A percentile compares a stretch with the other conserved stretches of the same genome.
phyloP scores from a whole-genome alignment of 2,113 vertebrate genomes.

The Ailuropoda melanoleuca region DNA sequence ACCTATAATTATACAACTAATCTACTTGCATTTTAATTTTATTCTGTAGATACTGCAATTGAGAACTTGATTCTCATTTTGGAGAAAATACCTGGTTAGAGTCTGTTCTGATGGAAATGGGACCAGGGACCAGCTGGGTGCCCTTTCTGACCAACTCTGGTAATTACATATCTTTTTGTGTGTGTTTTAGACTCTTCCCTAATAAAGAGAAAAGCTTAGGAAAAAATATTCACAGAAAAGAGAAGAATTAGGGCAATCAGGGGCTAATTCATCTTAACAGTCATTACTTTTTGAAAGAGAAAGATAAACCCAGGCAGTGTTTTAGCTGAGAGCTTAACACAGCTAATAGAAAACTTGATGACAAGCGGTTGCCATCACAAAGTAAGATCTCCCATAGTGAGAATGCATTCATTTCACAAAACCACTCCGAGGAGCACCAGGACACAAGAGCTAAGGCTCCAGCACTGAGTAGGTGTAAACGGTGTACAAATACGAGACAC shows the following conservation, averaged over 20 bases:
- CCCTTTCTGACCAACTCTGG: background rate
- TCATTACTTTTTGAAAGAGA: background rate
- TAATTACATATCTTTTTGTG: background rate
- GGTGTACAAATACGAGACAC: fast-evolving
- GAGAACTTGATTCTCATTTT: background rate
- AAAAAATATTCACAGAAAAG: background rate
- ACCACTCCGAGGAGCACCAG: background rate
- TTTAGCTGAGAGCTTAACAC: background rate
- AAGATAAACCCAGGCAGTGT: background rate
- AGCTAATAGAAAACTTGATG: background rate
- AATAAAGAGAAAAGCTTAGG: background rate
- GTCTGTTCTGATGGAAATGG: background rate
- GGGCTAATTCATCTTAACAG: background rate
- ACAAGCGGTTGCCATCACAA: background rate
- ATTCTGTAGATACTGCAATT: background rate
- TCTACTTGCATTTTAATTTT: background rate
- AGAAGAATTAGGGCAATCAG: background rate
- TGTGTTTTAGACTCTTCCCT: background rate
- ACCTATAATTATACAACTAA: background rate
- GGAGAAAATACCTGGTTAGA: background rate
- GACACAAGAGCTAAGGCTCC: background rate
- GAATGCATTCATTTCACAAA: background rate
- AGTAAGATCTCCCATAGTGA: background rate
- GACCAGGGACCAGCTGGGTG: background rate
- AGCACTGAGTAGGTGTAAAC: background rate